Percentiles rank a stretch among this genome's conserved stretches.
Evolutionary conservation across 2,888 invertebrate species (phyloP).

Genomic region (Pachliopta kotzebuea): DNA sequence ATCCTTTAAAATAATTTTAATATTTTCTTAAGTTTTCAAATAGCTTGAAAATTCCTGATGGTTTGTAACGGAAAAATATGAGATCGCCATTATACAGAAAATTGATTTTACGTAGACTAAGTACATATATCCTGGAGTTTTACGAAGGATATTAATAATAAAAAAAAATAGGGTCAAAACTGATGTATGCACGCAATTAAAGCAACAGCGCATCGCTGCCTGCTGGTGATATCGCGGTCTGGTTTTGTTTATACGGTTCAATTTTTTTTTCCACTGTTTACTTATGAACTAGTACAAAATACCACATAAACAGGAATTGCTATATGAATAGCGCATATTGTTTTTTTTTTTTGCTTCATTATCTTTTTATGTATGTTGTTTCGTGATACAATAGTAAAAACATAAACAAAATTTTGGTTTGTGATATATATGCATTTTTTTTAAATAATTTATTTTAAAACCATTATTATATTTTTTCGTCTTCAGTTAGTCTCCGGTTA

Average conservation of each 20-base stretch:
- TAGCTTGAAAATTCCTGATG: neutral
- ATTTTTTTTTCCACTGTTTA: conserved; percentile 37
- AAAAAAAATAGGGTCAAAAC: conserved; percentile 60
- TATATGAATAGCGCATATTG: neutral
- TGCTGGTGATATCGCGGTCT: conserved; percentile 43
- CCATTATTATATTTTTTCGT: too few species aligned
- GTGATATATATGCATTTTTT: too few species aligned
- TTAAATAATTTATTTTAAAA: too few species aligned
- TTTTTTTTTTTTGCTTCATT: neutral
- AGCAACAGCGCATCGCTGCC: conserved; percentile 59
- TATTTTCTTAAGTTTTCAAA: neutral
- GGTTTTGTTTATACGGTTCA: conserved; percentile 50
- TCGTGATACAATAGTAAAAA: too few species aligned
- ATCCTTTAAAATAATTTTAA: neutral
- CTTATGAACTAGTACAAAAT: neutral
- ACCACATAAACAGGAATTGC: neutral
- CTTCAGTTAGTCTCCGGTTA: too few species aligned
- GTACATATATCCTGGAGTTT: neutral
- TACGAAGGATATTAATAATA: conserved; percentile 38
- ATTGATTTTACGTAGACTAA: neutral
- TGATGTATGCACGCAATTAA: conserved; percentile 63
- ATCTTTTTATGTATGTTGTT: neutral
- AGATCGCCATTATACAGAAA: neutral
- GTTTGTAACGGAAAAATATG: neutral
- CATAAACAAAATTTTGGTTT: too few species aligned